phyloP scores from a whole-genome alignment of 2,888 invertebrate genomes.

The Xanthia icteritia region DNA sequence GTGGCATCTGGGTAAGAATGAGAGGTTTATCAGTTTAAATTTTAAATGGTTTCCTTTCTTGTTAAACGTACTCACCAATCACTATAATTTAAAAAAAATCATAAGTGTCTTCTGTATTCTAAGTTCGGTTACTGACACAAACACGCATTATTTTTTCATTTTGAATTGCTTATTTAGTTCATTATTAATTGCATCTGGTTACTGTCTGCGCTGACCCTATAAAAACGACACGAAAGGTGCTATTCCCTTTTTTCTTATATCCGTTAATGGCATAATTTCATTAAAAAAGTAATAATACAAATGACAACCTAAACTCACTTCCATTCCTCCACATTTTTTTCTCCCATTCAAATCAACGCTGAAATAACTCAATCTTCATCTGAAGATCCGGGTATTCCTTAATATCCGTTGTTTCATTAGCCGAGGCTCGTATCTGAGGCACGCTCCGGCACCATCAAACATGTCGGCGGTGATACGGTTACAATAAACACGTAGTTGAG shows the following conservation, averaged over 20 bases:
- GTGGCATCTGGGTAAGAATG: conserved; percentile 78
- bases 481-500: no score
- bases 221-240: background rate
- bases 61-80: no score
- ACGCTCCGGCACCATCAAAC: no score
- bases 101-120: background rate
- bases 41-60: background rate
- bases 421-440: conserved; percentile 10
- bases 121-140: background rate
- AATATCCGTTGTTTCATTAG: conserved; percentile 58
- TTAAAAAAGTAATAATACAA: background rate
- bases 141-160: background rate
- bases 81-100: background rate
- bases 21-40: background rate
- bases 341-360: conserved; percentile 17
- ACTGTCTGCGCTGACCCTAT: background rate
- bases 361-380: conserved; percentile 53
- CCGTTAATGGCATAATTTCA: background rate
- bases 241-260: background rate
- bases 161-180: background rate
- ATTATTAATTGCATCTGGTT: background rate
- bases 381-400: conserved; percentile 23
- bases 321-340: background rate
- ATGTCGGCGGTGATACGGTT: no score
- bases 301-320: background rate